Evolutionary conservation across 1,140 invertebrate species (phyloP), one percentile per base, ranked within the genome.

Genomic region (Metaphire vulgaris): DNA sequence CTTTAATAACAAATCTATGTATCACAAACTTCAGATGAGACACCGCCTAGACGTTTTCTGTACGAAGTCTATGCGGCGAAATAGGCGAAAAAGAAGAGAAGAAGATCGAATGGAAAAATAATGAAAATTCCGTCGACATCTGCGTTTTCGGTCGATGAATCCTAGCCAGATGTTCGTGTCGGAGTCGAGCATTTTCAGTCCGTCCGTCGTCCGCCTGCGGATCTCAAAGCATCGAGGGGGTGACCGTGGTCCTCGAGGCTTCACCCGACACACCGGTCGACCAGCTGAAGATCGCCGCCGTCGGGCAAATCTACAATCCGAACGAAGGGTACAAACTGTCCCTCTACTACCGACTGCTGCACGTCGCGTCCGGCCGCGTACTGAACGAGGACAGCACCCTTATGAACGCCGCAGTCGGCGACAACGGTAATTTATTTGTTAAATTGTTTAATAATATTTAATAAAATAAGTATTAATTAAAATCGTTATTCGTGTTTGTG

Each of bases 291-390:
- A 81, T 86, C 26, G 82, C 81, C 76, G 83, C 84, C 6, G 77
- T 87, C 68, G 80, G 81, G 30, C 81, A 85, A 64, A 83, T 86
- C 65, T 78, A 78, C 56, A 79, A 83, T 75, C 81, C 82, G 26
- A 77, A 80, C 26, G 81, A 82, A 29, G 82, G 83, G 74, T 80
- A 85, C 72, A 87, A 87, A 77, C 81, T 80, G 29, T 84, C 83
- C 16, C 76, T 84, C 69, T 83, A 83, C 65, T 85, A 85, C 75
- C 86, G 85, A 81, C 80, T 87, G 33, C 74, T 87, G 15, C 75
- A 82, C 0, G 82, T 85, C 1, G 79, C 83, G 31, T 82, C 82
- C 71, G 83, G 82, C 32, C 78, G 80, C 70, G 76, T 81, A 30
- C 74, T 87, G 28, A 73, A 78, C 73, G 84, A 86, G 69, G 83